Base-by-base conservation (phyloP, 1,140 invertebrate species). In the Neomicropteryx cornuta region DNA sequence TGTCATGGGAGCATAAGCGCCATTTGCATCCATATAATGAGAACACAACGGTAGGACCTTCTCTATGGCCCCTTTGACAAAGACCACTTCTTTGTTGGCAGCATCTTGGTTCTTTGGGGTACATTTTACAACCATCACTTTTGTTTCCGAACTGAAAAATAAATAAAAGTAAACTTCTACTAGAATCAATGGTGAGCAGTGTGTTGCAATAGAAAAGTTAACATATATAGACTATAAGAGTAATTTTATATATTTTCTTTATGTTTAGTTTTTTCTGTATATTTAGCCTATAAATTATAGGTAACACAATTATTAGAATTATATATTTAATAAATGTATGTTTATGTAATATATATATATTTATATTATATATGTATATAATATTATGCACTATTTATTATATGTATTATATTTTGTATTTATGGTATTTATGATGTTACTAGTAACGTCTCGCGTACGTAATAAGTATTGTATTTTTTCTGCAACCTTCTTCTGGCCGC, bases 101-200 rank as follows among this genome's bases (percentile, higher is more conserved):
- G 13, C 5, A 47, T 81, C 72, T 27, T 70, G 71, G 58, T 85
- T 87, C 60, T 85, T 88, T 1, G 80, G 77, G 24, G 79, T 75
- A 56, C 87, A 92, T 65, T 88, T 91, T 8, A 99, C 93, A n/a
- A 87, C 86, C 97, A 99, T 99, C 75, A 92, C 91, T 68, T 99
- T 99, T 41, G 90, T 90, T 51, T 99, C 96, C 1, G 92, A 97
- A 48, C 76, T 87, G 39, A 34, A 43, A 42, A 38, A 16, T 21
- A 33, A 34, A 16, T 10, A 17, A 16, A 33, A 33, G 14, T 33
- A n/a, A 27, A 27, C 8, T 27, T 8, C 13, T 27, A 27, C 13
- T 27, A 21, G n/a, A n/a, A n/a, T n/a, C n/a, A n/a, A n/a, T n/a
- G n/a, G n/a, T n/a, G n/a, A n/a, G n/a, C n/a, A n/a, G n/a, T n/a